These are phyloP conservation scores for Hormaphis cornu DNA, from an alignment of 1,140 invertebrate genomes.

Conservation along the genomic window DNA sequence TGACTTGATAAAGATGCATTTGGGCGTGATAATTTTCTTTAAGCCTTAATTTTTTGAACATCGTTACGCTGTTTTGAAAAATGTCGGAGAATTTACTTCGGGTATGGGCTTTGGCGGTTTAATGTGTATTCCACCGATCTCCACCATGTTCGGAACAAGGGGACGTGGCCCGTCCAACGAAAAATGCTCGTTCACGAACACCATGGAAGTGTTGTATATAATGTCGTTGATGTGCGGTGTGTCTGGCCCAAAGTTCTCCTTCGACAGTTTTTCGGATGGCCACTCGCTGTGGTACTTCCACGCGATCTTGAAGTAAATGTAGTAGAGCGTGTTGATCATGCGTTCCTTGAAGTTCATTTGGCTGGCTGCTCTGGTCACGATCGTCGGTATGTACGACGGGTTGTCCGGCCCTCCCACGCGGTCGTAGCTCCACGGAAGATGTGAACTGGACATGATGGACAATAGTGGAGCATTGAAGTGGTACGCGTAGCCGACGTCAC, in stretches of 20 bases:
- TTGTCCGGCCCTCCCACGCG: slow-evolving; percentile 38
- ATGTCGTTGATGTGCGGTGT: slow-evolving; percentile 46
- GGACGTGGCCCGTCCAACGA: slow-evolving; percentile 45
- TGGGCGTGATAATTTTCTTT: no score
- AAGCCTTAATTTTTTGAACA: no score
- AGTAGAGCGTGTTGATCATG: slow-evolving; percentile 32
- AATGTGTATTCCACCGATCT: slow-evolving; percentile 53
- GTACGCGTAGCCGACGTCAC: slow-evolving; percentile 39
- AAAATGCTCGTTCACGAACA: slow-evolving; percentile 52
- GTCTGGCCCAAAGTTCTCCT: slow-evolving; percentile 34
- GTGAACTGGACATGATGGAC: slow-evolving; percentile 46
- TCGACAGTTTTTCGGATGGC: slow-evolving; percentile 14
- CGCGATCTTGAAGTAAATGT: slow-evolving; percentile 16
- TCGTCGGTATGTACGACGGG: slow-evolving; percentile 35
- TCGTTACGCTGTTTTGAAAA: no score
- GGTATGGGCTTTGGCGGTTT: slow-evolving; percentile 35
- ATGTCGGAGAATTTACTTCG: neutral
- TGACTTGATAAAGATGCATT: no score
- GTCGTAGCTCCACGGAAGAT: slow-evolving; percentile 52
- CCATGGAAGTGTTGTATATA: slow-evolving; percentile 47
- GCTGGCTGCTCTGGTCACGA: slow-evolving; percentile 13
- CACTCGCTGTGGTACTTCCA: slow-evolving; percentile 6
- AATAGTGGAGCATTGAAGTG: slow-evolving; percentile 47
- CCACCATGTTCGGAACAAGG: slow-evolving; percentile 45
- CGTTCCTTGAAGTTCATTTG: slow-evolving; percentile 35